These are phyloP conservation scores for Syrphus vitripennis DNA, from an alignment of 2,888 invertebrate species.

Conservation along the genomic window DNA sequence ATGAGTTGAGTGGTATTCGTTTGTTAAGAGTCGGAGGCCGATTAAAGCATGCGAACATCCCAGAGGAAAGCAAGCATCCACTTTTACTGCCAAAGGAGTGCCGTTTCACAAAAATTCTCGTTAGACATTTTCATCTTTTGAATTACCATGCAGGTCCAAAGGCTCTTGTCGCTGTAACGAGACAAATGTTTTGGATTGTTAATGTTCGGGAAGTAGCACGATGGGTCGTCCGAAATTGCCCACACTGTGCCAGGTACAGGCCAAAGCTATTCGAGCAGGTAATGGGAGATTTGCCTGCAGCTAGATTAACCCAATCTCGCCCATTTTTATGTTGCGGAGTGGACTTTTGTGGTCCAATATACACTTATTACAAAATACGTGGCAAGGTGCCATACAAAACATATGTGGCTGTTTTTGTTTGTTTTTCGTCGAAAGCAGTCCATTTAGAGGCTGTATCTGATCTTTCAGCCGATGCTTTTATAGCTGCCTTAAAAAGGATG, in stretches of 20 bases:
- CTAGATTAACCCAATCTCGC: no score
- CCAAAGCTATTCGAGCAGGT: slow-evolving; percentile 34
- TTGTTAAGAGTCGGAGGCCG: neutral
- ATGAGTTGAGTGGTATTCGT: neutral
- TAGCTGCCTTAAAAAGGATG: neutral
- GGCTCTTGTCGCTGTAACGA: no score
- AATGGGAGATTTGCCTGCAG: slow-evolving; percentile 56
- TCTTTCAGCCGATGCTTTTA: neutral
- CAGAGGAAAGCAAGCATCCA: neutral
- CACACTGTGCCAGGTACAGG: slow-evolving; percentile 33
- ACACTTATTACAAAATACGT: no score
- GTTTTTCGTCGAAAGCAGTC: no score
- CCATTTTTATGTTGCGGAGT: no score
- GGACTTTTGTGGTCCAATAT: no score
- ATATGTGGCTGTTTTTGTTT: no score
- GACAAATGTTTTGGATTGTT: neutral
- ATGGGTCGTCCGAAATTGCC: neutral
- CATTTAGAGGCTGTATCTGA: neutral
- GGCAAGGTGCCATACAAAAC: no score
- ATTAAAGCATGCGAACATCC: neutral
- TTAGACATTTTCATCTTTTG: no score
- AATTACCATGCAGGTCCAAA: no score
- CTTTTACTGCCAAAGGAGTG: neutral
- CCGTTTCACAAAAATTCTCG: no score
- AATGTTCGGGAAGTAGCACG: neutral